Evolutionary conservation across 2,797 vertebrate species (phyloP).

Genomic region (Pteronotus mesoamericanus): DNA sequence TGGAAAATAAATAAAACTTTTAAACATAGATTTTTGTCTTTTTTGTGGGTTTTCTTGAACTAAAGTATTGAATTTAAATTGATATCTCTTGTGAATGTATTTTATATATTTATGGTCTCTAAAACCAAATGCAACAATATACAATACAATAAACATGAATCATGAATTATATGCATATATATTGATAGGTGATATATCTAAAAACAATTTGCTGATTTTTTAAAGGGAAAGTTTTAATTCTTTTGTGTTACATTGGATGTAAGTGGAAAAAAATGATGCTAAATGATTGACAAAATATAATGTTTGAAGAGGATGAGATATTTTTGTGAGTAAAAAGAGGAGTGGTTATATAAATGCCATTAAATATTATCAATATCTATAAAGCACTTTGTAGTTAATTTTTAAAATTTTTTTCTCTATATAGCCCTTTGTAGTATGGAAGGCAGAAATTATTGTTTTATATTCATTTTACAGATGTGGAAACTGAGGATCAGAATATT

Average conservation of each 20-base stretch:
- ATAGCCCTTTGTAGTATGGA: not conserved
- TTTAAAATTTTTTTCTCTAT: not conserved
- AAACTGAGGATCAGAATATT: not conserved
- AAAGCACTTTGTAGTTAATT: not conserved
- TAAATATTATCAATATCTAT: not conserved
- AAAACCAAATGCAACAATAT: not conserved
- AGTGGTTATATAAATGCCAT: not conserved
- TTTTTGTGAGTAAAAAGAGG: not conserved
- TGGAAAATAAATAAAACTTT: constrained; percentile 5
- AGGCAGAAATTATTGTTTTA: not conserved
- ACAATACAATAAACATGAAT: not conserved
- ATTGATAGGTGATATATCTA: not conserved
- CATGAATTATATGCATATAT: not conserved
- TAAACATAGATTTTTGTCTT: constrained; percentile 14
- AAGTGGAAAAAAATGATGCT: not conserved
- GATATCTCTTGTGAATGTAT: not conserved
- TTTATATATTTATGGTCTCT: not conserved
- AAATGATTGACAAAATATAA: not conserved
- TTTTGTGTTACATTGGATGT: not conserved
- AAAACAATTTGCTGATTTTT: constrained; percentile 19
- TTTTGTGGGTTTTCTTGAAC: not conserved
- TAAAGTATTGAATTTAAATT: not conserved
- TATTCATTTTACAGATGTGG: not conserved
- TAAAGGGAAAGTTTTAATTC: not conserved
- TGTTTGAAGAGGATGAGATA: not conserved